Base-by-base conservation (phyloP, 2,113 vertebrate species). In the Argyrosomus japonicus region DNA sequence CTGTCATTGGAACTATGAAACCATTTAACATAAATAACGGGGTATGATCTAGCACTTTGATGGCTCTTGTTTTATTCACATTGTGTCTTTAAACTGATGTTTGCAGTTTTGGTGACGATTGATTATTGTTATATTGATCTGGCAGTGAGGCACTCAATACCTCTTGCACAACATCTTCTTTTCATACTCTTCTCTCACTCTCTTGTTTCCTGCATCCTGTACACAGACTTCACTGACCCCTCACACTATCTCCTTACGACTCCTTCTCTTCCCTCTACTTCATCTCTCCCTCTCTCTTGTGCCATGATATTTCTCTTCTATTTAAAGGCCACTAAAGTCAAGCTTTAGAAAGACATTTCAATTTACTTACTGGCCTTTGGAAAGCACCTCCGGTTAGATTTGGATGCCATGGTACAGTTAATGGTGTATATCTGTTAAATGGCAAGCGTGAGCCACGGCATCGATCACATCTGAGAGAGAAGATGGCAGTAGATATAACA, bases 321-420 rank as follows among this genome's bases (percentile, higher is more conserved):
- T 92, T 92, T 90, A 91, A 92, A 92, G 89, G 91, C 91, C 89
- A 90, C 81, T 85, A 84, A 91, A 91, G 92, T 93, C 91, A 94
- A 88, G 89, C 90, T 88, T 85, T 86, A 82, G 82, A 91, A 78
- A 91, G 90, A 91, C 91, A 88, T 91, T 93, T 92, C 91, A 92
- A 91, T 94, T 92, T 91, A 92, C 89, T 89, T 88, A 84, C 83
- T 93, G 92, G 93, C 92, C 92, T 94, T 94, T 94, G 79, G 86
- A 88, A 91, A 87, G 81, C 84, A 89, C 90, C 87, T 76, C 79
- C 62, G 77, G 86, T 91, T 86, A 87, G 82, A 90, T 92, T 90
- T 92, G 89, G 91, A 85, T 70, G 81, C 85, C 67, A 47, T 56
- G 74, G 75, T 85, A 86, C 87, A 91, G 90, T 92, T 93, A 91